Conservation (phyloP, 2,888 invertebrate species). For the Acrobasis suavella region DNA sequence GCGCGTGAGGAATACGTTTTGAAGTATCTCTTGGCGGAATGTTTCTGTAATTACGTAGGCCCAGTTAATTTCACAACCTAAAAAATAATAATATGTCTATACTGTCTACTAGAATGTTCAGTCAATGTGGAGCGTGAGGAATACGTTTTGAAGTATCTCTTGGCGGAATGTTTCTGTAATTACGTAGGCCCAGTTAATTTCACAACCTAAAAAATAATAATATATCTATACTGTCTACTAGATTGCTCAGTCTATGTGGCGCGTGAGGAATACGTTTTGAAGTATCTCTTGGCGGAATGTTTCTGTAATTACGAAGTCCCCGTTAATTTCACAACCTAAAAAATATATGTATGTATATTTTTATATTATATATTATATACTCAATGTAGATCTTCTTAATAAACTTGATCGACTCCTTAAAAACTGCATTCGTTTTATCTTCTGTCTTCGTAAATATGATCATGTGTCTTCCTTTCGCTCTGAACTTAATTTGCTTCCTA, state of each 20-base stretch:
- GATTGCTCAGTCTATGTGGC: constrained; percentile 25
- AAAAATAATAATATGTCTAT: too few species aligned
- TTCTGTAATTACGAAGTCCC: constrained; percentile 56
- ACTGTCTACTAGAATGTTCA: constrained; percentile 10
- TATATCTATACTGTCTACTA: neutral
- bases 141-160: constrained; percentile 48
- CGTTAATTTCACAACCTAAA: too few species aligned
- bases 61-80: constrained; percentile 49
- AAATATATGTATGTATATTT: too few species aligned
- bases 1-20: constrained; percentile 43
- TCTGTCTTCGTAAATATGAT: too few species aligned
- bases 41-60: constrained; percentile 52
- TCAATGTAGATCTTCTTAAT: too few species aligned
- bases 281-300: constrained; percentile 47
- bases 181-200: constrained; percentile 50
- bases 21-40: constrained; percentile 47
- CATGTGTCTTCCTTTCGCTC: too few species aligned
- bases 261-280: constrained; percentile 45
- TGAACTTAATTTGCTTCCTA: too few species aligned
- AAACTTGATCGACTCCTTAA: too few species aligned
- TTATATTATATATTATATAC: too few species aligned
- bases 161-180: constrained; percentile 51
- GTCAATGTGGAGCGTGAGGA: constrained; percentile 35
- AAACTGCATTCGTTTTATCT: too few species aligned
- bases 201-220: constrained; percentile 32